phyloP scores from a whole-genome alignment of 2,888 invertebrate genomes.

The Zaprionus bogoriensis region DNA sequence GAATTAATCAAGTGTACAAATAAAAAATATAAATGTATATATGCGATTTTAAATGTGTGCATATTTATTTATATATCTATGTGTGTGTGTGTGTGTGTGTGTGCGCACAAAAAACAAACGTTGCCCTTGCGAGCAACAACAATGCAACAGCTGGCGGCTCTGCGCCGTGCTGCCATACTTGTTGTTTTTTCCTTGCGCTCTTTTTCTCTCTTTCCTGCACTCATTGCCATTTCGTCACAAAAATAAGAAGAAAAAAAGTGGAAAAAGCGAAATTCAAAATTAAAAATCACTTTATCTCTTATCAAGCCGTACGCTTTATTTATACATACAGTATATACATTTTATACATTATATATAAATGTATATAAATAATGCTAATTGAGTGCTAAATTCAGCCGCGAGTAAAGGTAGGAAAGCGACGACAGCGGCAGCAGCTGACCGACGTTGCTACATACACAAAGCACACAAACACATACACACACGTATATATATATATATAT shows the following conservation, averaged over 20 bases:
- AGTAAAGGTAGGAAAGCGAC: not conserved
- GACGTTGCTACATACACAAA: not conserved
- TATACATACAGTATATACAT: not conserved
- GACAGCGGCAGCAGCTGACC: constrained; percentile 38
- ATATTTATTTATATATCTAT: not conserved
- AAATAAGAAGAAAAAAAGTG: constrained; percentile 4
- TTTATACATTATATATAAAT: not conserved
- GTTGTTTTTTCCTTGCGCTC: constrained; percentile 6
- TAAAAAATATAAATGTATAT: not conserved
- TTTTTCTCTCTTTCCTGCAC: constrained; percentile 1
- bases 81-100: not conserved
- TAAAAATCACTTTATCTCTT: constrained; percentile 31
- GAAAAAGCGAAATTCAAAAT: not conserved
- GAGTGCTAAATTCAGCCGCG: constrained; percentile 33
- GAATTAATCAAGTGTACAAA: not conserved
- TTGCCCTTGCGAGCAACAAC: constrained; percentile 30
- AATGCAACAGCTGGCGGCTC: constrained; percentile 18
- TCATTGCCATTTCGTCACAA: constrained; percentile 15
- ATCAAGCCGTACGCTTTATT: constrained; percentile 31
- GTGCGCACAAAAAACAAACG: not conserved
- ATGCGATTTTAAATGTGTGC: not conserved
- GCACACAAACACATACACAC: not conserved
- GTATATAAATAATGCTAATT: constrained; percentile 40
- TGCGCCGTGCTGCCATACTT: constrained; percentile 26
- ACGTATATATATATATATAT: constrained; percentile 8